Evolutionary conservation across 2,797 vertebrate genomes (phyloP), one percentile per base, ranked within the genome.

Genomic region (Amphiprion clarkii): DNA sequence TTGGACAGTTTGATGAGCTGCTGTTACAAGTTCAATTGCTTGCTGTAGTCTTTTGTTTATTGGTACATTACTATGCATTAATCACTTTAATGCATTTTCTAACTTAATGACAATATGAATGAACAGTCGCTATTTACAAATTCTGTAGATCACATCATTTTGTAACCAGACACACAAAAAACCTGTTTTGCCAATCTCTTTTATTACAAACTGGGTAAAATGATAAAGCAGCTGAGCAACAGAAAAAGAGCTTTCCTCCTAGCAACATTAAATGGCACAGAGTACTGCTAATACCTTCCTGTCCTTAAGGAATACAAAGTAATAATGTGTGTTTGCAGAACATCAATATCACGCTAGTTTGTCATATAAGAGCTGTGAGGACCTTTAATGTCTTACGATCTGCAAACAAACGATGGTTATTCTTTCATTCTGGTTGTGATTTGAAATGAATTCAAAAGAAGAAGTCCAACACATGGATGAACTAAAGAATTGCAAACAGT

Each of bases 291-390:
- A 58, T 42, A 46, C 55, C 40, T 29, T 11, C 23, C 9, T 1
- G 46, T 52, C 33, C 1, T 48, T 46, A 46, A 65, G 19, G 44
- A 71, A 54, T 14, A 58, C 12, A 17, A 55, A 1, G 33, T 1
- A 61, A 12, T 46, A 51, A 53, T 46, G 11, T 3, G 9, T 27
- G 10, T 63, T 33, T 62, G 44, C 33, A 57, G 29, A 57, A 23
- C 29, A 53, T 71, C 52, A 61, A 31, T 31, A 46, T 9, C 8
- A 13, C 21, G 58, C 74, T n/a, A 31, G 17, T 52, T 7, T 42
- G 17, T 16, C 19, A 62, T 12, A 7, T 21, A 39, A 33, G 1
- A 33, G 31, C 31, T 33, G 31, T 33, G 11, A 70, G 55, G 56
- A 51, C 36, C 39, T 71, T 36, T 13, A 29, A 56, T 12, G 48